Conservation (phyloP, 92 coral and sea anemone species). For the Galaxea fascicularis region DNA sequence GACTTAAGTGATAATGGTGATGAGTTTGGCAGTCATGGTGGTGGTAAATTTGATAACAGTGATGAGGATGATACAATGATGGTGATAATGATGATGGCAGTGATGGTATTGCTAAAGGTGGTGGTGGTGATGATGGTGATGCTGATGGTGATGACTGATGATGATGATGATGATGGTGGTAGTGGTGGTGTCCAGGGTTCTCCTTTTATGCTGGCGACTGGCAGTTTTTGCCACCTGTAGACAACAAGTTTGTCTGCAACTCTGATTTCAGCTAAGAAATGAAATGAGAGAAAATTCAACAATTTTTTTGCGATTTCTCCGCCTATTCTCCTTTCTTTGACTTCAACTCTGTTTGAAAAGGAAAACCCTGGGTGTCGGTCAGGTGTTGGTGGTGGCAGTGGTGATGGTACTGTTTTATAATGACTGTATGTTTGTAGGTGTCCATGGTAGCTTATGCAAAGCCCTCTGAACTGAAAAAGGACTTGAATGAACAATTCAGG, state of each 20-base stretch:
- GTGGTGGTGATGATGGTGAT: neutral
- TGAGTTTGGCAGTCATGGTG: neutral
- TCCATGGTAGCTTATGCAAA: slow-evolving; percentile 95
- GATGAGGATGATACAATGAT: neutral
- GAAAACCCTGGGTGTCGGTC: too few species aligned
- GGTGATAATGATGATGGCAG: neutral
- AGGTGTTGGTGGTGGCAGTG: neutral
- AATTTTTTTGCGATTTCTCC: too few species aligned
- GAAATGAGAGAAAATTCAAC: too few species aligned
- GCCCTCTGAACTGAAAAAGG: slow-evolving; percentile 98
- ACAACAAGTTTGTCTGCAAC: too few species aligned
- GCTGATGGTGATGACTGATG: neutral
- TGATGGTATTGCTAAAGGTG: neutral
- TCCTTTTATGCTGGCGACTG: too few species aligned
- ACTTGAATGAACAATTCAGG: slow-evolving; percentile 95
- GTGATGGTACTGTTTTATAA: neutral
- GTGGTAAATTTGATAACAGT: neutral
- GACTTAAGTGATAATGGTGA: neutral
- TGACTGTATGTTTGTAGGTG: slow-evolving; percentile 61
- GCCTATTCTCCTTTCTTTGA: too few species aligned
- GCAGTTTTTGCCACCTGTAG: too few species aligned
- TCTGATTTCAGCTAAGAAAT: too few species aligned
- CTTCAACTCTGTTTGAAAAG: too few species aligned
- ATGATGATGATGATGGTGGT: neutral
- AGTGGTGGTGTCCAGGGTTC: slow-evolving; percentile 90